These are phyloP conservation scores for Pyrrhosoma nymphula DNA, from an alignment of 2,888 invertebrate species.

Conservation along the genomic window DNA sequence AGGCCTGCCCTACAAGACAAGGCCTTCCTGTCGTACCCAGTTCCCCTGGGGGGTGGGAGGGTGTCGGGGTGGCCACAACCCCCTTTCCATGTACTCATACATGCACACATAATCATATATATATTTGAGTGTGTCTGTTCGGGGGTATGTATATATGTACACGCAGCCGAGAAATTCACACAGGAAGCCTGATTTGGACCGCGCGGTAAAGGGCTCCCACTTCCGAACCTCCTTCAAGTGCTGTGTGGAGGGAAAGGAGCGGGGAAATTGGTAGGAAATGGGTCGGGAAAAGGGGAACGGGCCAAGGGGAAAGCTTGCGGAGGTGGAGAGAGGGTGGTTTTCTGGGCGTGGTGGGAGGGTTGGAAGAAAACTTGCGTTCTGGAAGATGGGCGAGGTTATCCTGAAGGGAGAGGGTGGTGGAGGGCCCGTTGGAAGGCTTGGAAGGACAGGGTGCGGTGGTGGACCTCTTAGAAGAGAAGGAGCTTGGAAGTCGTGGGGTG, in stretches of 20 bases:
- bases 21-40: slow-evolving; percentile 28
- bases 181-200: slow-evolving; percentile 65
- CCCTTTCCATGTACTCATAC: neutral
- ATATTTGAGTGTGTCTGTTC: neutral
- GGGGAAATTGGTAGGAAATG: slow-evolving; percentile 40
- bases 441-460: neutral
- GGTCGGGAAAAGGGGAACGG: slow-evolving; percentile 28
- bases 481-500: neutral
- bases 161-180: slow-evolving; percentile 44
- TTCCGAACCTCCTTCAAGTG: slow-evolving; percentile 5
- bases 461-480: neutral
- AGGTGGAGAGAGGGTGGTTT: neutral
- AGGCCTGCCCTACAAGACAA: neutral
- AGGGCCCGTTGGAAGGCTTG: neutral
- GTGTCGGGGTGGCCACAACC: neutral
- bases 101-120: neutral
- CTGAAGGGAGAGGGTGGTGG: neutral
- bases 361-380: neutral
- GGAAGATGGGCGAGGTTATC: neutral
- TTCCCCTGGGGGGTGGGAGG: neutral
- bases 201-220: slow-evolving; percentile 12
- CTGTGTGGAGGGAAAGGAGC: neutral
- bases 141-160: neutral
- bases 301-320: neutral
- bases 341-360: neutral